Conservation (phyloP, 2,113 vertebrate genomes). For the Cynoglossus semilaevis region DNA sequence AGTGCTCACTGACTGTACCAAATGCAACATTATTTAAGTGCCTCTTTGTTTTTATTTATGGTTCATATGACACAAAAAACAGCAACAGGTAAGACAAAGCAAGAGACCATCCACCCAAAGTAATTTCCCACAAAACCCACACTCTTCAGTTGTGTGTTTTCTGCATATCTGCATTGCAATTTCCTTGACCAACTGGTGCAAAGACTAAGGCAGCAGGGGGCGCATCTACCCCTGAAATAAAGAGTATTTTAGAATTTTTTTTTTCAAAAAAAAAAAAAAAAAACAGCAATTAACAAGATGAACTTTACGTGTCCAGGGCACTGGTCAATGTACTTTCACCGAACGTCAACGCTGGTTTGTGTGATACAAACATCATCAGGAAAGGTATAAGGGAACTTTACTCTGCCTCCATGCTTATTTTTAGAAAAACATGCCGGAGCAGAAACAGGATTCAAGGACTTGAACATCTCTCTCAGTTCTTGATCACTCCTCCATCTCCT, state of each 20-base stretch:
- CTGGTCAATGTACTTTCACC: constrained; percentile 44
- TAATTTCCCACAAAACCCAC: constrained; percentile 17
- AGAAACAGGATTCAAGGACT: constrained; percentile 26
- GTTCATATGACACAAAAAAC: constrained; percentile 11
- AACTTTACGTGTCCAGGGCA: constrained; percentile 27
- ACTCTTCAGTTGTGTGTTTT: constrained; percentile 14
- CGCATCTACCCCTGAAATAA: constrained; percentile 42
- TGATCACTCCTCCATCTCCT: constrained; percentile 81
- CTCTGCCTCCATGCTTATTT: constrained; percentile 24
- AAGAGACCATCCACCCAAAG: constrained; percentile 19
- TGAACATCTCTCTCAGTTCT: constrained; percentile 62
- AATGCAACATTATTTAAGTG: constrained; percentile 42
- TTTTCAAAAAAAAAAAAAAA: constrained; percentile 25
- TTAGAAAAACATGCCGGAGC: constrained; percentile 27
- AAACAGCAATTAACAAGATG: constrained; percentile 47
- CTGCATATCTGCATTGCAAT: constrained; percentile 34
- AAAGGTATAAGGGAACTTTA: constrained; percentile 40
- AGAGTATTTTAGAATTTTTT: constrained; percentile 30
- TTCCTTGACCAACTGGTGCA: constrained; percentile 41
- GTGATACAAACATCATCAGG: constrained; percentile 43
- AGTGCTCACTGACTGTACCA: constrained; percentile 34
- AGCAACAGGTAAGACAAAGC: constrained; percentile 46
- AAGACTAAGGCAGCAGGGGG: constrained; percentile 43
- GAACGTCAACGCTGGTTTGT: constrained; percentile 55
- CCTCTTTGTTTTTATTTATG: constrained; percentile 26